Evolutionary conservation across 2,113 vertebrate species (phyloP).

Genomic region (Rynchops niger): DNA sequence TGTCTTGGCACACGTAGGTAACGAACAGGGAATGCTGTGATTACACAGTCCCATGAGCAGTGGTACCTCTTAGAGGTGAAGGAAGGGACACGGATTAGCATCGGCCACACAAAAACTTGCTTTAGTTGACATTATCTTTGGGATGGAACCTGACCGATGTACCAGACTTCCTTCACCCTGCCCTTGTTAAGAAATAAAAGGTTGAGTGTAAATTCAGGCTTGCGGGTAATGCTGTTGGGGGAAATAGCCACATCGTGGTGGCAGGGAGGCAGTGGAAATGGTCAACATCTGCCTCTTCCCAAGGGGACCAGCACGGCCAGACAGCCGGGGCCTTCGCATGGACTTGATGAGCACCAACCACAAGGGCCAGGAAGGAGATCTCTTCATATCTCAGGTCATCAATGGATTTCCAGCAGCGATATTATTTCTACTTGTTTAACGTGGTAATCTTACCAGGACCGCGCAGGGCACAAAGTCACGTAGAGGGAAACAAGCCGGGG

Average conservation of each 20-base stretch:
- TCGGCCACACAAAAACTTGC: not conserved
- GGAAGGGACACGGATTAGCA: not conserved
- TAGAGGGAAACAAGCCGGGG: not conserved
- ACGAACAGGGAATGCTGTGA: not conserved
- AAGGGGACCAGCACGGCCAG: not conserved
- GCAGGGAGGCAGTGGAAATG: not conserved
- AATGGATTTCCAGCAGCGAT: not conserved
- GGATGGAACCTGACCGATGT: not conserved
- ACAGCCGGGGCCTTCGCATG: not conserved
- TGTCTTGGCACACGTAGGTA: not conserved
- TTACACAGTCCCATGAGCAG: not conserved
- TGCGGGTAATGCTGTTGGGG: not conserved
- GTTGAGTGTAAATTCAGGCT: not conserved
- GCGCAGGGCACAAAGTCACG: fast-evolving
- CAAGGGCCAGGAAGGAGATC: not conserved
- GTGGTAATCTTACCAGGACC: not conserved
- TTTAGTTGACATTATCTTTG: not conserved
- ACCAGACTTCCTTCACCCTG: not conserved
- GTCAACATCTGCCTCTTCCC: not conserved
- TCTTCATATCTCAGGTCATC: not conserved
- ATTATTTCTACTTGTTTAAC: not conserved
- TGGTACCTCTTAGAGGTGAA: not conserved
- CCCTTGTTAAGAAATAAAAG: not conserved
- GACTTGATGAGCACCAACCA: not conserved
- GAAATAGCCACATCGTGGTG: fast-evolving